Percentiles rank a stretch among this genome's conserved stretches.
Evolutionary conservation across 2,113 vertebrate species (phyloP).

Genomic region (Campylomormyrus numenius): DNA sequence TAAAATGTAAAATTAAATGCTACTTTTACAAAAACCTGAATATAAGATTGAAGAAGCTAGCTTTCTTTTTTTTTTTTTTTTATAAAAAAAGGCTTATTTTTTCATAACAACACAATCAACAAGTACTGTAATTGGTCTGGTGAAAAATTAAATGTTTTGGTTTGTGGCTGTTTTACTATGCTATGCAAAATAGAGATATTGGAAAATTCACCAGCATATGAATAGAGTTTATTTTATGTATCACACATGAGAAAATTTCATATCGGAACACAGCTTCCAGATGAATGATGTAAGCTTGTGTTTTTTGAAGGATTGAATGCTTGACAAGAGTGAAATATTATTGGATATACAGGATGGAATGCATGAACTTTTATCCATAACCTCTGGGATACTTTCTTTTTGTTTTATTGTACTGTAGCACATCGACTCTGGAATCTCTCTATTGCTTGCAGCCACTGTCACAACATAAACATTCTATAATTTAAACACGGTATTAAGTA

Average conservation of each 20-base stretch:
- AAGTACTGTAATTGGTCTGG: background rate
- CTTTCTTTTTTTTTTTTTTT: background rate
- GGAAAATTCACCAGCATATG: background rate
- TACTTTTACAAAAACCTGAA: background rate
- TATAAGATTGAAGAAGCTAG: background rate
- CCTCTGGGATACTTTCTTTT: background rate
- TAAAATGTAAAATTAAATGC: background rate
- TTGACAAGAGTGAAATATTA: background rate
- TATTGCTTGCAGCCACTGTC: background rate
- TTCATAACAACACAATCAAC: too few species aligned
- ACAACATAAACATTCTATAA: background rate
- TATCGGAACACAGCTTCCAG: background rate
- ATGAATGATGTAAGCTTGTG: background rate
- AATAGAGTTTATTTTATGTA: background rate
- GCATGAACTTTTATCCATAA: background rate
- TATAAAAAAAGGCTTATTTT: too few species aligned
- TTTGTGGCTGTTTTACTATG: background rate
- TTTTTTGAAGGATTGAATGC: background rate
- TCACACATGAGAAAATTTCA: background rate
- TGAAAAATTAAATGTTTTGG: background rate
- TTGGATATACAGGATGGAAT: constrained; percentile 5
- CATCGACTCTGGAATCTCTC: background rate
- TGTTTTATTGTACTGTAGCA: background rate
- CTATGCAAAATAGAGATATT: background rate
- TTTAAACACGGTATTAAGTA: background rate